Evolutionary conservation across 2,113 vertebrate species (phyloP).

Genomic region (Heterocephalus glaber): DNA sequence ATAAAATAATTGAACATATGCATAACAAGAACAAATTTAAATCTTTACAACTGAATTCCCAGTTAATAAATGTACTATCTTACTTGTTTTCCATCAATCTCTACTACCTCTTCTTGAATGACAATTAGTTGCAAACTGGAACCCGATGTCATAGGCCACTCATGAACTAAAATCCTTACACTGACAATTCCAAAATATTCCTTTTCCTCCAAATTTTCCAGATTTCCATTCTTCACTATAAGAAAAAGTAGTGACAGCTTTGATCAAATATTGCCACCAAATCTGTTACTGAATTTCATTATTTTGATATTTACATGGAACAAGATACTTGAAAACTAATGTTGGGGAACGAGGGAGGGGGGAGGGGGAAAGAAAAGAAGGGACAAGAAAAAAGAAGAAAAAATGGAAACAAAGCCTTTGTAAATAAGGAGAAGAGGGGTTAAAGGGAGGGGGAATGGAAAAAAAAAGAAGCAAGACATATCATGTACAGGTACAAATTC

Average conservation of each 20-base stretch:
- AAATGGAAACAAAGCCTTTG: too few species aligned
- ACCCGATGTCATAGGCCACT: slow-evolving; percentile 90
- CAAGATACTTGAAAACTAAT: neutral
- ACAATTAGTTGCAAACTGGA: slow-evolving; percentile 90
- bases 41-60: slow-evolving; percentile 35
- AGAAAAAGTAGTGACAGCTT: slow-evolving; percentile 68
- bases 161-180: slow-evolving; percentile 92
- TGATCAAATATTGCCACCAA: slow-evolving; percentile 43
- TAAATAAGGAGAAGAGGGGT: too few species aligned
- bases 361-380: too few species aligned
- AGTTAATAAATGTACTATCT: slow-evolving; percentile 39
- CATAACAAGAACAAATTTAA: neutral
- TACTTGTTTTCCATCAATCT: slow-evolving; percentile 93
- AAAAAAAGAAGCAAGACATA: too few species aligned
- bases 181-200: slow-evolving; percentile 87
- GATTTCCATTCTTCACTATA: slow-evolving; percentile 87
- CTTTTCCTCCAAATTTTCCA: slow-evolving; percentile 82
- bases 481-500: too few species aligned
- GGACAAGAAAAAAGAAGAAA: too few species aligned
- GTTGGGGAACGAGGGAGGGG: too few species aligned
- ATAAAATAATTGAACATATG: neutral
- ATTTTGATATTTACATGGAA: slow-evolving; percentile 47
- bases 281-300: slow-evolving; percentile 8
- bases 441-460: too few species aligned
- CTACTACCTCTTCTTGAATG: slow-evolving; percentile 93